Conservation (phyloP, 2,888 invertebrate genomes). For the Amphipoea oculea region DNA sequence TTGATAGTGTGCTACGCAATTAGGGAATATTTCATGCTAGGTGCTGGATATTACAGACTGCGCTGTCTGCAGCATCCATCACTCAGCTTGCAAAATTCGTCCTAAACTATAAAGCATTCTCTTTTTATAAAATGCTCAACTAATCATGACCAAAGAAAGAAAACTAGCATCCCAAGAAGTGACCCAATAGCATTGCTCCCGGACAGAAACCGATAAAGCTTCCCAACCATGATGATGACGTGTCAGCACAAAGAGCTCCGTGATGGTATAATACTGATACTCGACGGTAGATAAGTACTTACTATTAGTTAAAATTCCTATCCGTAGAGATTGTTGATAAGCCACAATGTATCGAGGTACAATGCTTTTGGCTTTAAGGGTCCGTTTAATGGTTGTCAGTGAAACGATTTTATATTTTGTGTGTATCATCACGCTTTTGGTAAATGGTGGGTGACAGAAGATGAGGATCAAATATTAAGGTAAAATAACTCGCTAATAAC, state of each 20-base stretch:
- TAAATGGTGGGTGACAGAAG: constrained; percentile 12
- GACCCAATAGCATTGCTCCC: constrained; percentile 31
- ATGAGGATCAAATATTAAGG: neutral
- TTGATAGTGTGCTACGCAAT: no score
- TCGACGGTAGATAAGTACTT: constrained; percentile 62
- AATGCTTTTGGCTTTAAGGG: constrained; percentile 65
- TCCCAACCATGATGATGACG: constrained; percentile 62
- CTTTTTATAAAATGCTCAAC: neutral
- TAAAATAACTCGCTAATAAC: neutral
- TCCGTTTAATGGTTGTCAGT: constrained; percentile 55
- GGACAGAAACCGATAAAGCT: constrained; percentile 55
- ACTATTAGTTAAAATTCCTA: constrained; percentile 71
- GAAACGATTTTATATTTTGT: constrained; percentile 59
- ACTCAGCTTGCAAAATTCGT: no score
- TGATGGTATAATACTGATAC: constrained; percentile 66
- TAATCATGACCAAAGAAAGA: constrained; percentile 3
- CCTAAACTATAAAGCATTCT: neutral
- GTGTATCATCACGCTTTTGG: constrained; percentile 45
- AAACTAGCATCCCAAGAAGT: constrained; percentile 7
- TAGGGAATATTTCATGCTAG: no score
- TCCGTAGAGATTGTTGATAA: constrained; percentile 68
- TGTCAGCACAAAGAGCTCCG: constrained; percentile 58
- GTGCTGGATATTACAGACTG: no score
- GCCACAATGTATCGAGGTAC: constrained; percentile 64
- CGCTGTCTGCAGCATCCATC: no score